Evolutionary conservation across 2,888 invertebrate species (phyloP).

Genomic region (Epsilonema sp.): DNA sequence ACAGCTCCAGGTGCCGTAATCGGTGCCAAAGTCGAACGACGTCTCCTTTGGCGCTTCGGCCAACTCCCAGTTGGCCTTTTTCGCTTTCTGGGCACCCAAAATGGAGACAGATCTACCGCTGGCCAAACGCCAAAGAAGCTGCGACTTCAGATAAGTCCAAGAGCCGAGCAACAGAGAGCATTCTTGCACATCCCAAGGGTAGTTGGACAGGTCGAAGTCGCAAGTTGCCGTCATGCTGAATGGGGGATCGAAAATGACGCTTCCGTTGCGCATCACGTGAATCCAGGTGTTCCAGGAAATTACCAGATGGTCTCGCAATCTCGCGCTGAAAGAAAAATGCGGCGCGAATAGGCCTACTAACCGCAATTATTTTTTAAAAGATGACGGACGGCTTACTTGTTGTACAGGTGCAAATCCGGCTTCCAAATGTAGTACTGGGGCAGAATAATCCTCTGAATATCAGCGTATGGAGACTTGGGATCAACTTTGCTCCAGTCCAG

Average conservation of each 20-base stretch:
- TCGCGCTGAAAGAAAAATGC: not conserved
- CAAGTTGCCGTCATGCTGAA: not conserved
- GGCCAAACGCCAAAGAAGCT: too few species aligned
- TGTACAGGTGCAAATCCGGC: not conserved
- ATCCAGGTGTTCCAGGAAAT: not conserved
- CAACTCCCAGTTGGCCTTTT: too few species aligned
- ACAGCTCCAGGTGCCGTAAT: too few species aligned
- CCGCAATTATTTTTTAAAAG: too few species aligned
- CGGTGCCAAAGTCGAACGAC: too few species aligned
- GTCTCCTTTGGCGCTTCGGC: too few species aligned
- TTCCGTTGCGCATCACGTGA: not conserved
- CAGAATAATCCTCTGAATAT: not conserved
- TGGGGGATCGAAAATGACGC: not conserved
- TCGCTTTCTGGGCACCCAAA: too few species aligned
- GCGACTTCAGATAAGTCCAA: not conserved
- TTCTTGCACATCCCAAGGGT: not conserved
- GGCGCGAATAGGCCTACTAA: too few species aligned
- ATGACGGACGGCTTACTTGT: not conserved
- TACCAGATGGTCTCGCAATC: not conserved
- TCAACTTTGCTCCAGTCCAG: not conserved
- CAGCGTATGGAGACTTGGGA: too few species aligned
- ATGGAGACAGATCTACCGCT: too few species aligned
- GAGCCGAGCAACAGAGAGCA: not conserved
- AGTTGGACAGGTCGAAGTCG: not conserved
- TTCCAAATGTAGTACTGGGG: not conserved